Evolutionary conservation across 2,113 vertebrate genomes (phyloP), one percentile per base, ranked within the genome.

Genomic region (Cacatua alba): DNA sequence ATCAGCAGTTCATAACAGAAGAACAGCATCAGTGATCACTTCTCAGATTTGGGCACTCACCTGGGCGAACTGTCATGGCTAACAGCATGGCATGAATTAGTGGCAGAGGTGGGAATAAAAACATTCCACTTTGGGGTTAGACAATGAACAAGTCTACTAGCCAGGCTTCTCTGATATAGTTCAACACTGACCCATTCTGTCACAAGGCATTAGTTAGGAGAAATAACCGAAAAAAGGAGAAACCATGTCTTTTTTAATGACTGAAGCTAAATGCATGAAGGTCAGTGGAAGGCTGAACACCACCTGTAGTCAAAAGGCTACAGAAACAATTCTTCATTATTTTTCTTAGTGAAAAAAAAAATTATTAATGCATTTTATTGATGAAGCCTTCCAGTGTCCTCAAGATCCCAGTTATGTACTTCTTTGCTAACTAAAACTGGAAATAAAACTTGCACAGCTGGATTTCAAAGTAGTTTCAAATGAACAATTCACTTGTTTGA

Each of bases 271-370:
- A 72, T 52, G 28, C 10, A 37, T n/a, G 29, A 87, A 74, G 26
- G 31, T 24, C 44, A 52, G 17, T 46, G 17, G 41, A 82, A 90
- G 6, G 35, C 28, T 77, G n/a, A 92, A 68, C 19, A 81, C 2
- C 6, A 70, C 0, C 7, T 59, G 52, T 39, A 59, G 5, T 48
- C 5, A 75, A 82, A 93, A 88, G 18, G 5, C 18, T 76, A 75
- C 3, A 63, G 17, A 51, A 81, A 65, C 1, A 46, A 11, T 23
- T 17, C 41, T 29, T 29, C 2, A 1, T 17, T 0, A 23, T 79
- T n/a, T 75, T 81, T 63, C 35, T 77, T 46, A 29, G 28, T 62
- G 24, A 8, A 69, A 64, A 75, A 75, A 74, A 18, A 44, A 51
- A 39, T 21, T 1, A 72, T 52, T 57, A 39, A 70, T 57, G 10